Evolutionary conservation across 2,113 vertebrate genomes (phyloP).

Genomic region (Eonycteris spelaea): DNA sequence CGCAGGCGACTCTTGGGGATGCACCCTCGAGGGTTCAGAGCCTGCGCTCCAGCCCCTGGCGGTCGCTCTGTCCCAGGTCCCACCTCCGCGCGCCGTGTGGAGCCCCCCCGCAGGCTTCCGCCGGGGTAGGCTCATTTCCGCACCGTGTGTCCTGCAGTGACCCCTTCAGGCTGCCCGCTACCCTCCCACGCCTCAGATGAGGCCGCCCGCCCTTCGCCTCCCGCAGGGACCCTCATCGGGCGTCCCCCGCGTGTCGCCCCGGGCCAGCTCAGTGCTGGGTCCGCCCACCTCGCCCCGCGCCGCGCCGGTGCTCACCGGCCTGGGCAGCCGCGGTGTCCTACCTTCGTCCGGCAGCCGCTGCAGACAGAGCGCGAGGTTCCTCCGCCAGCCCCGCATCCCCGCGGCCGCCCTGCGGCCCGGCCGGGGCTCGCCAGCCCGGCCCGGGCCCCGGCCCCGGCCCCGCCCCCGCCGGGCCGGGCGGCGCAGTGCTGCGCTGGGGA

Average conservation of each 20-base stretch:
- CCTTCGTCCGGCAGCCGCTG: constrained; percentile 91
- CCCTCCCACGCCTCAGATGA: too few relatives aligned
- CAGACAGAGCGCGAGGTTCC: constrained; percentile 88
- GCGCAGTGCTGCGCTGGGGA: constrained; percentile 68
- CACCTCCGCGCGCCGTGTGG: background rate
- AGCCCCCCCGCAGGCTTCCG: background rate
- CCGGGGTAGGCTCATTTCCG: background rate
- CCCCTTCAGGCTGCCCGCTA: background rate
- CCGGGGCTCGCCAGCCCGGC: constrained; percentile 38
- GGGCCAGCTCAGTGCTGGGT: background rate
- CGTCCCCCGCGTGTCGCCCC: background rate
- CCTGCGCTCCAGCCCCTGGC: background rate
- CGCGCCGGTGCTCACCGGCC: background rate
- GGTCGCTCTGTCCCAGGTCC: background rate
- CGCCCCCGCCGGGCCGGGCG: constrained; percentile 34
- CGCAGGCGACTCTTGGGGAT: background rate
- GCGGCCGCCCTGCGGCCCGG: constrained; percentile 55
- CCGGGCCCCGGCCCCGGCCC: constrained; percentile 27
- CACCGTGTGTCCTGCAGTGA: constrained; percentile 18
- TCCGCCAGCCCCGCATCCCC: constrained; percentile 90
- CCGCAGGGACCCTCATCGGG: background rate
- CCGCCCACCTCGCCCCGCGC: background rate
- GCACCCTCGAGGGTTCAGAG: background rate
- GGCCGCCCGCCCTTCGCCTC: background rate
- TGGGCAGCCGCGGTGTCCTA: constrained; percentile 73